A percentile compares a stretch with the other conserved stretches of the same genome.
phyloP scores from a whole-genome alignment of 2,888 invertebrate genomes.

The Psylliodes chrysocephalus region DNA sequence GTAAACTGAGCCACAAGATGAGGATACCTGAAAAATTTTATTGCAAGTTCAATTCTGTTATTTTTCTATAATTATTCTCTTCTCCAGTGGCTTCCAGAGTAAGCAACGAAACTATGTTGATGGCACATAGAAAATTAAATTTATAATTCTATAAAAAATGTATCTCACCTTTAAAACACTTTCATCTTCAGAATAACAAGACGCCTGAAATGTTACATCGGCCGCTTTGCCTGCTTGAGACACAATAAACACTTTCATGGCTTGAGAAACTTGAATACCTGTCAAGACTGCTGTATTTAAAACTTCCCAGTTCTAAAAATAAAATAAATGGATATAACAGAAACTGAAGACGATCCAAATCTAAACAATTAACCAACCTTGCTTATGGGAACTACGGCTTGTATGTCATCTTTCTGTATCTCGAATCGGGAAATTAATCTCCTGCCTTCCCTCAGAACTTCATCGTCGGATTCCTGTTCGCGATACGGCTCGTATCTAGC shows the following conservation, averaged over 20 bases:
- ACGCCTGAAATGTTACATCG: constrained; percentile 93
- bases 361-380: constrained; percentile 72
- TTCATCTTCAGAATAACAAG: constrained; percentile 94
- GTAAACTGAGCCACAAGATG: constrained; percentile 95
- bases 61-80: too few relatives aligned
- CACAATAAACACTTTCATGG: constrained; percentile 95
- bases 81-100: too few relatives aligned
- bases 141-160: too few relatives aligned
- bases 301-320: constrained; percentile 89
- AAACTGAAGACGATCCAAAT: neutral
- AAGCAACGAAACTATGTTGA: too few relatives aligned
- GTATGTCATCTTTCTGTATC: constrained; percentile 93
- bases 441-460: constrained; percentile 62
- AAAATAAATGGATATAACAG: neutral
- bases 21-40: constrained; percentile 78
- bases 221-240: constrained; percentile 94
- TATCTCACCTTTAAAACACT: constrained; percentile 89
- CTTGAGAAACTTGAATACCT: constrained; percentile 91
- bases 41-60: too few relatives aligned
- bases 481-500: constrained; percentile 78
- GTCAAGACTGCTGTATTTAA: constrained; percentile 96
- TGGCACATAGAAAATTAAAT: too few relatives aligned
- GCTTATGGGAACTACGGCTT: constrained; percentile 92
- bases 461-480: constrained; percentile 58
- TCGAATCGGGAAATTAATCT: constrained; percentile 86